Base-by-base conservation (phyloP, 2,113 vertebrate genomes). In the Chaenocephalus aceratus region DNA sequence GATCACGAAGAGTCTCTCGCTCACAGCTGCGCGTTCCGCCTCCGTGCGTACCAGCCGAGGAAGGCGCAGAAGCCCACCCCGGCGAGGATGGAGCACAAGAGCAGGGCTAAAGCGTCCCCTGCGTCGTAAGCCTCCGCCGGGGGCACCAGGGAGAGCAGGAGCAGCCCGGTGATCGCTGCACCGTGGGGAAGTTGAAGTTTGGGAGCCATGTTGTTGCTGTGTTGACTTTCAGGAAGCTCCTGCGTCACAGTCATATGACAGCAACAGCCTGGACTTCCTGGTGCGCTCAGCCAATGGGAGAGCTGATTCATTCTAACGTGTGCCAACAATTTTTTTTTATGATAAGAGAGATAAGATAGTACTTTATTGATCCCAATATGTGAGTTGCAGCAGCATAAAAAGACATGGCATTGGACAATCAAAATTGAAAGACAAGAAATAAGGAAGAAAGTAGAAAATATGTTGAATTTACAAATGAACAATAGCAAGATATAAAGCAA, bases 1-100 rank as follows among this genome's bases (percentile, higher is more conserved):
- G 36, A 8, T 5, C 36, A 41, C 36, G 36, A 41, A 41, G 3
- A 21, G 6, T 6, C 9, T 14, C 10, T 36, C 13, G 21, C 2
- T 91, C 94, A 97, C 36, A 96, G 92, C 62, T 93, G 96, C 48
- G 92, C 95, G 72, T 95, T 96, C 82, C 95, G 93, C 84, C 88
- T 96, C 83, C 97, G 95, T 4, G 97, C 95, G 34, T 99, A 99
- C 81, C 97, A 95, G 67, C 98, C 98, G 41, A 99, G 91, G 67
- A 95, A 97, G 71, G 95, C 97, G 71, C 98, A 99, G 54, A 97
- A 91, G 8, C 97, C 97, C 1, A 97, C 65, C 11, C 95, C 65
- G 10, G 95, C 92, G 70, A 99, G 59, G 48, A 95, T 54, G 2
- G 96, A 88, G 48, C 95, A 95, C 23, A 98, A 68, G 5, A 99